Base-by-base conservation (phyloP, 2,113 vertebrate genomes). In the Bungarus multicinctus region DNA sequence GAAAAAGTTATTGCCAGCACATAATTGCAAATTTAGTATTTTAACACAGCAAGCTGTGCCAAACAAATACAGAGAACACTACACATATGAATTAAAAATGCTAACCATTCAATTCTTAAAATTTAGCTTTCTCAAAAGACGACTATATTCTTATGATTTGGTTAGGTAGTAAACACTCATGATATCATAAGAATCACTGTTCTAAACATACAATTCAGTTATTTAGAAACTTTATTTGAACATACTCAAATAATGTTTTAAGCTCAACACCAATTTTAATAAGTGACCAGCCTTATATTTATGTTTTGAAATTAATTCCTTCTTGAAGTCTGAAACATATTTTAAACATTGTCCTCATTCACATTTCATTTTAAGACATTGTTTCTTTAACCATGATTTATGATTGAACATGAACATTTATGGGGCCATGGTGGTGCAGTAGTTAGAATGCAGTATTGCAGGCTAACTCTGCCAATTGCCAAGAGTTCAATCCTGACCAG, bases 1-100 rank as follows among this genome's bases (percentile, higher is more conserved):
- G 92, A 94, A n/a, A n/a, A n/a, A 94, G 92, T 91, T 60, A 91
- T 87, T 43, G 94, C 89, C 85, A 93, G 91, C 95, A 93, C 87
- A 91, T 91, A 16, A 5, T 30, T 94, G 90, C 74, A 81, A 91
- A 92, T 90, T 86, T 81, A 60, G 92, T 86, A 52, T 87, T 69
- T 3, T 30, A 74, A 87, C 50, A 92, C 14, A 88, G 93, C 74
- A 94, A 69, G 94, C 95, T 87, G 90, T 43, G 16, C 1, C 1
- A 92, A 95, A 95, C 4, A 34, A 95, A 93, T 92, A 93, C 93
- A 89, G 89, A 14, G 57, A 53, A 94, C 81, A 81, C 50, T 90
- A 60, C 27, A 47, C 89, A 11, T 0, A 1, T 0, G 1, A 92
- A 69, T 92, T 85, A 94, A 93, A 47, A 34, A 52, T 87, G 53